phyloP scores from a whole-genome alignment of 1,140 invertebrate species.

The Lamellibrachia luymesi region DNA sequence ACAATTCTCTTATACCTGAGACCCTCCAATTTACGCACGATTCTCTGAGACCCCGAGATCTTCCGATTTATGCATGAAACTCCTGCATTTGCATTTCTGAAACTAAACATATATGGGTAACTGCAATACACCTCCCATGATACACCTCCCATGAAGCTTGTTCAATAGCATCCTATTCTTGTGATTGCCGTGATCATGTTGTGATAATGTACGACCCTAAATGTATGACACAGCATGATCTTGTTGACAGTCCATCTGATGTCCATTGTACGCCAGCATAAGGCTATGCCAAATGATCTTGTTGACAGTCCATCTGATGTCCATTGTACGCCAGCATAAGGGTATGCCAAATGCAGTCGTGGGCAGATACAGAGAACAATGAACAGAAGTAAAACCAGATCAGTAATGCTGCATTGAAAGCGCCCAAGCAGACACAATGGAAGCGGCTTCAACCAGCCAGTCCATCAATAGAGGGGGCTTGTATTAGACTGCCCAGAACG shows the following conservation, averaged over 20 bases:
- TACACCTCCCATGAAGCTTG: not conserved
- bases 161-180: not conserved
- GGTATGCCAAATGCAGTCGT: not conserved
- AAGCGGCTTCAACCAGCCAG: not conserved
- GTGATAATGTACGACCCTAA: not conserved
- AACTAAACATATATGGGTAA: not conserved
- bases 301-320: no score
- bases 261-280: no score
- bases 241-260: no score
- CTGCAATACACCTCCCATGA: not conserved
- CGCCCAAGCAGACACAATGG: not conserved
- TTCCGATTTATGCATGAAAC: no score
- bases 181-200: not conserved
- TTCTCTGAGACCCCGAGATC: no score
- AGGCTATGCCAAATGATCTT: no score
- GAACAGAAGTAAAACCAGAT: not conserved
- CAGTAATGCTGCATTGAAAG: not conserved
- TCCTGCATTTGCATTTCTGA: no score
- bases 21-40: no score
- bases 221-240: no score
- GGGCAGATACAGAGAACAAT: not conserved
- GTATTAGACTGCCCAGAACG: not conserved
- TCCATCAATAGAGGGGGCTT: not conserved
- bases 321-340: no score
- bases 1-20: no score